Base-by-base conservation (phyloP, 2,113 vertebrate genomes). In the Antigone vipio region DNA sequence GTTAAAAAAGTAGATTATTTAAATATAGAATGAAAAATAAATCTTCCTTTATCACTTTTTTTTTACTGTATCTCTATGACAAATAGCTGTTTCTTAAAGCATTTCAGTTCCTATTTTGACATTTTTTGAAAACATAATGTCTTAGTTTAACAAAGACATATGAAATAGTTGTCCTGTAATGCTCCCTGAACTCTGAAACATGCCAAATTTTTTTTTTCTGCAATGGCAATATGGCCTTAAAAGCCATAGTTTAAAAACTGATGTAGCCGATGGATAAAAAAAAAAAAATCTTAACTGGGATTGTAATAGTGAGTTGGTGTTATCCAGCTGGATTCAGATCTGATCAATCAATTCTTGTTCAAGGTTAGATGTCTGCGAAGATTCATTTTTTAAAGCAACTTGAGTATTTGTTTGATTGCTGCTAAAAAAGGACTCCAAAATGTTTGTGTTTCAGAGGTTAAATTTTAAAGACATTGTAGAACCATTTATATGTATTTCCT, bases 21-120 rank as follows among this genome's bases (percentile, higher is more conserved):
- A 92, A 94, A 92, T 75, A 80, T 9, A 77, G 56, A 91, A 94
- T 78, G 38, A 74, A 92, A 88, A 95, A 80, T 86, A 84, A 83
- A 71, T 80, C 92, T 89, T 94, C 29, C n/a, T 5, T 86, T 81
- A 74, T 62, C 72, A 59, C 32, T 18, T 79, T 58, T 47, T 89
- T 91, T 53, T 69, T 89, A 86, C 52, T 29, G 45, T 76, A 34
- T 42, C 23, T 89, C 42, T 75, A 7, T 67, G 76, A 71, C 38
- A 91, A 52, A 74, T 75, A 63, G 15, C 14, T 92, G 29, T 69
- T 95, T 88, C 32, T 76, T 77, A 76, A 94, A 71, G 60, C 4
- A 74, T 58, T 66, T 92, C 22, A 18, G 44, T 67, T 74, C 5
- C 32, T 80, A 42, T 71, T 94, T 73, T 64, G 30, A 62, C 7